These are phyloP conservation scores for Tetramorium parvispinum DNA, from an alignment of 1,140 invertebrate species.

Conservation along the genomic window DNA sequence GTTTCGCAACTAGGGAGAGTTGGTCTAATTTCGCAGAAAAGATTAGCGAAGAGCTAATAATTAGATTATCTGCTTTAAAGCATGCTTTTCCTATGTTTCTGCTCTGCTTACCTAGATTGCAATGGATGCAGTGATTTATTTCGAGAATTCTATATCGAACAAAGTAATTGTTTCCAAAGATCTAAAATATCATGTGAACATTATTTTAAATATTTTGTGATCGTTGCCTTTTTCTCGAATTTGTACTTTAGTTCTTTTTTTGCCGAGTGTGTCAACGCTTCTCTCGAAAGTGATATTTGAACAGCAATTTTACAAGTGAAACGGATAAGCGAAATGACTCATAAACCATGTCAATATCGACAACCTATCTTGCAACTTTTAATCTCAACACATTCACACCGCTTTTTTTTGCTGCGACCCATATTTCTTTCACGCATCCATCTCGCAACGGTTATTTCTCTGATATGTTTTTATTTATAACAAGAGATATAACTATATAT, in stretches of 20 bases:
- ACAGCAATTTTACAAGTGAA: conserved; percentile 26
- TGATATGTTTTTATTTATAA: neutral
- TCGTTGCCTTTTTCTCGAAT: neutral
- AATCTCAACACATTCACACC: conserved; percentile 16
- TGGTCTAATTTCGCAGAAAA: conserved; percentile 71
- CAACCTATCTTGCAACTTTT: conserved; percentile 58
- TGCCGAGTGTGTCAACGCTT: neutral
- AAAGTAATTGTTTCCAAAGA: conserved; percentile 28
- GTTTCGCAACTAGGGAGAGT: conserved; percentile 61
- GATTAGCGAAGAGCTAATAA: conserved; percentile 73
- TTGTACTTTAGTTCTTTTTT: conserved; percentile 3
- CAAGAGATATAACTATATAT: neutral
- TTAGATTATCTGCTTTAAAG: conserved; percentile 73
- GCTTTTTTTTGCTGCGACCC: conserved; percentile 8
- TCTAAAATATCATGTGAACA: neutral
- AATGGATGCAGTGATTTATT: conserved; percentile 20
- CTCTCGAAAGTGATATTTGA: conserved; percentile 30
- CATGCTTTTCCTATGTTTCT: conserved; percentile 55
- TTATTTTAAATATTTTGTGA: neutral
- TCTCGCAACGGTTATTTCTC: neutral
- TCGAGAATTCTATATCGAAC: neutral
- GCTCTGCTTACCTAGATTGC: neutral
- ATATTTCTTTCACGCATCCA: conserved; percentile 21
- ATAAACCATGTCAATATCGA: conserved; percentile 50
- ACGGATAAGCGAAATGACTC: conserved; percentile 36